Base-by-base conservation (phyloP, 2,113 vertebrate genomes). In the Oncorhynchus kisutch region DNA sequence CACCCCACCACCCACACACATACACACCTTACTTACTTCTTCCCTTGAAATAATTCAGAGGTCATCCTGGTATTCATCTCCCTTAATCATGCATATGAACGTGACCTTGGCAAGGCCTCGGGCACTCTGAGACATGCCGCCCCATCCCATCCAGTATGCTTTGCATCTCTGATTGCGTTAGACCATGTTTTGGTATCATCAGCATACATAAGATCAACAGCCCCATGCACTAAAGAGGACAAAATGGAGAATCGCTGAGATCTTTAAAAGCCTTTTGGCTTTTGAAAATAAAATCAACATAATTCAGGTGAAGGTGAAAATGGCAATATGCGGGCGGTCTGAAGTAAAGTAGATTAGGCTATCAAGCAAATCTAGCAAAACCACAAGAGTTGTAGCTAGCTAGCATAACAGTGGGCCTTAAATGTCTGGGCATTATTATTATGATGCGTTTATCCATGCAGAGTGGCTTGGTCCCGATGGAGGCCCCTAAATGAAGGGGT, bases 81-180 rank as follows among this genome's bases (percentile, higher is more conserved):
- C 85, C 75, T 90, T 90, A 87, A 91, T 92, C 89, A 90, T 89
- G 86, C 80, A 91, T 85, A 90, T 87, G 86, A 87, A 86, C 77
- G 27, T 90, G 91, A 91, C 91, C 91, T 92, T 92, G 90, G 83
- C 83, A 24, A 73, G 84, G 80, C 90, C 89, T 89, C 88, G 86
- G 86, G 86, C 85, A 79, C 88, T 71, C 69, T 72, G 84, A 89
- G 83, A 91, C 89, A 88, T 82, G 7, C 88, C 85, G 86, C 85
- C 85, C 84, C 84, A 83, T 82, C 86, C 75, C 84, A 83, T 82
- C 86, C 75, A 59, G 71, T 57, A 66, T 69, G 88, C 88, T 91
- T 91, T 92, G 90, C 87, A 91, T 93, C 87, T 88, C 81, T 93
- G 90, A 93, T 92, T 91, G 89, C 87, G 86, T 92, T 90, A 90